Base-by-base conservation (phyloP, 2,888 invertebrate species). In the Ectemnius continuus region DNA sequence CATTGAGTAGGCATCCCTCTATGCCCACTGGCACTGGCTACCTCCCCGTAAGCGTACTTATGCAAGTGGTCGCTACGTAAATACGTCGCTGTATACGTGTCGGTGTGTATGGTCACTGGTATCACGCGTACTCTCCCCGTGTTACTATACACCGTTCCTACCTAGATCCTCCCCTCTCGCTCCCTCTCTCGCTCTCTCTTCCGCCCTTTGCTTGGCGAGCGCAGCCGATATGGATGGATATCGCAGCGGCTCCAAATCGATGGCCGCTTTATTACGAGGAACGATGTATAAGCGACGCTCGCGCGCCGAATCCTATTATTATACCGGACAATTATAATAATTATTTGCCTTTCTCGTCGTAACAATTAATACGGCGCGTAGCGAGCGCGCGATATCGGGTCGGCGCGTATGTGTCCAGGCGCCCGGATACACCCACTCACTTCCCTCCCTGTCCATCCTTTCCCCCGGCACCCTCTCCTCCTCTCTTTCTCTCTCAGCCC, bases 311-410 rank as follows among this genome's bases (percentile, higher is more conserved):
- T 88, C 85, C 87, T 85, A 88, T 89, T 86, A 89, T 88, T 88
- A 88, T 86, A 86, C 85, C 83, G 84, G 86, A 89, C 87, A 89
- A 89, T 89, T 90, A 90, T 89, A 89, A 90, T 90, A 90, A 90
- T 90, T 89, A 90, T 90, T 89, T 90, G 88, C 87, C 88, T 89
- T 89, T 88, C 83, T 85, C 85, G 85, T 88, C 86, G 87, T 87
- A 88, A 89, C 90, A 90, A 90, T 90, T 89, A 88, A 90, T 90
- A 88, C 86, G 76, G 75, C 67, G 64, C 85, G 80, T 11, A 11
- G 1, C 70, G 65, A 77, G 52, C 52, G 77, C 80, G 81, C 82
- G 85, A 86, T 87, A 86, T 85, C 85, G 83, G 36, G 8, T 36
- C 36, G 36, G 65, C 58, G 70, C 78, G 81, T 69, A 74, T 73